A percentile compares a stretch with the other conserved stretches of the same genome.
These are phyloP conservation scores for Takifugu flavidus DNA, from an alignment of 2,113 vertebrate species.

Conservation along the genomic window DNA sequence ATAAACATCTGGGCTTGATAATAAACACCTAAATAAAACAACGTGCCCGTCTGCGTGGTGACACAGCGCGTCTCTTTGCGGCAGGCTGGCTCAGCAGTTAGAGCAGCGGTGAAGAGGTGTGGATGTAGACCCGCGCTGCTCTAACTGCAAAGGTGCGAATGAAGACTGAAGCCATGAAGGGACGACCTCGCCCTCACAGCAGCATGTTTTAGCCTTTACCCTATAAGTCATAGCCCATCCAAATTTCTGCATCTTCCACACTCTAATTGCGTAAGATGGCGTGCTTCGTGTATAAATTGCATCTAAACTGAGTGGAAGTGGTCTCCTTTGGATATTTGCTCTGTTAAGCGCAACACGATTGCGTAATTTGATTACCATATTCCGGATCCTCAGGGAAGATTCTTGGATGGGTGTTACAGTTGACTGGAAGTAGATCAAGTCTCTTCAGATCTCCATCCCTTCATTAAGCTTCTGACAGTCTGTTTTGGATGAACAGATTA, in stretches of 20 bases:
- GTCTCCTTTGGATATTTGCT: slow-evolving; percentile 62
- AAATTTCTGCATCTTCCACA: too few relatives aligned
- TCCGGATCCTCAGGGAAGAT: slow-evolving; percentile 19
- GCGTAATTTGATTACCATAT: slow-evolving; percentile 63
- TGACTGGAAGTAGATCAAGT: slow-evolving; percentile 52
- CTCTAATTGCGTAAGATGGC: slow-evolving; percentile 30
- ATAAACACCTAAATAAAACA: too few relatives aligned
- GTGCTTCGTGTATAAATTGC: slow-evolving; percentile 37
- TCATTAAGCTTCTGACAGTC: slow-evolving; percentile 11
- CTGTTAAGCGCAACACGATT: slow-evolving; percentile 57
- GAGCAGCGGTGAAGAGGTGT: slow-evolving; percentile 15
- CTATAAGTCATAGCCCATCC: neutral
- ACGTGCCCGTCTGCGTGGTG: neutral
- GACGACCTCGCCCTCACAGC: slow-evolving; percentile 9
- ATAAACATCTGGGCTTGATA: too few relatives aligned
- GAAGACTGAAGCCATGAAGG: slow-evolving; percentile 10
- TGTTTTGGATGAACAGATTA: slow-evolving; percentile 7
- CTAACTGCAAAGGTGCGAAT: slow-evolving; percentile 31
- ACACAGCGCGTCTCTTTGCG: neutral
- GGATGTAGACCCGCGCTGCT: slow-evolving; percentile 32
- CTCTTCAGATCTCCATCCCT: slow-evolving; percentile 34
- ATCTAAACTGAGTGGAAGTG: slow-evolving; percentile 37
- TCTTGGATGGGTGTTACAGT: slow-evolving; percentile 32
- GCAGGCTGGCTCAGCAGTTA: neutral
- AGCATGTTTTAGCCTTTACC: slow-evolving; percentile 4